Conservation (phyloP, 1,140 invertebrate species). For the Stratiolaelaps scimitus region DNA sequence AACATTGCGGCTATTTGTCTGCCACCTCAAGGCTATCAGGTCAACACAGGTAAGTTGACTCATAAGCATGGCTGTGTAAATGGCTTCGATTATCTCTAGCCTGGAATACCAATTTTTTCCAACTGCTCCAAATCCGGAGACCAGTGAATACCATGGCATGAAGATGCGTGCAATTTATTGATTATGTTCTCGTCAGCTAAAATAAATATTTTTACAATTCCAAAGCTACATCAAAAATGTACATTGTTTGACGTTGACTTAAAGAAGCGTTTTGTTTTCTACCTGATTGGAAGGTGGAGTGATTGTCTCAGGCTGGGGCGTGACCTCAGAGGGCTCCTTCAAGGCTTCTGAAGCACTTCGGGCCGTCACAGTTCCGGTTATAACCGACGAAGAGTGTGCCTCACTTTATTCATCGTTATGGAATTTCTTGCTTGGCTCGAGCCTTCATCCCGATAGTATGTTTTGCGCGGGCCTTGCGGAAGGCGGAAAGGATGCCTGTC, state of each 20-base stretch:
- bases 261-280: neutral
- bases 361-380: neutral
- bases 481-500: constrained; percentile 17
- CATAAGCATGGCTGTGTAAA: neutral
- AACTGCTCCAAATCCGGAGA: neutral
- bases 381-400: neutral
- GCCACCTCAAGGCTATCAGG: neutral
- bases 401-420: constrained; percentile 10
- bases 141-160: neutral
- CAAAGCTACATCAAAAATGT: neutral
- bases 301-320: neutral
- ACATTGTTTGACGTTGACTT: neutral
- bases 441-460: constrained; percentile 1
- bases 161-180: neutral
- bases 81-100: neutral
- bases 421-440: constrained; percentile 12
- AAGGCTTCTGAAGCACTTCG: neutral
- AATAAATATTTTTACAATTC: neutral
- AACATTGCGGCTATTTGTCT: neutral
- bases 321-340: neutral
- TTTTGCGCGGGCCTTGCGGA: constrained; percentile 15
- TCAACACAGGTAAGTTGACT: neutral
- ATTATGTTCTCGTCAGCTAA: neutral
- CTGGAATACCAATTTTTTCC: neutral
- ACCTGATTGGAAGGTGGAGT: neutral